phyloP scores from a whole-genome alignment of 2,797 vertebrate species.

The Bradypus variegatus region DNA sequence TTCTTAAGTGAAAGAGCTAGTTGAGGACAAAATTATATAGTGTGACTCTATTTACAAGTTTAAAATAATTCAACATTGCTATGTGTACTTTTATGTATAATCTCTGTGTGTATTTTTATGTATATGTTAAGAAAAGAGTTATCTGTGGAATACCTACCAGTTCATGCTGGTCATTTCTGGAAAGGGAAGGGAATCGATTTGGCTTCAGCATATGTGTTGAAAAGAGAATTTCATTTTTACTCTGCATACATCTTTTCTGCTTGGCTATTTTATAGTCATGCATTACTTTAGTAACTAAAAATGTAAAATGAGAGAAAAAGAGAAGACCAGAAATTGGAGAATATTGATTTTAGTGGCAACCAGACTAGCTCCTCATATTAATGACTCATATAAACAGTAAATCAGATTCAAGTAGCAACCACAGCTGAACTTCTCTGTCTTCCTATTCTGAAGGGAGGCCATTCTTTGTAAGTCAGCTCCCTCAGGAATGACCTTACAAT shows the following conservation, averaged over 20 bases:
- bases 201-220: background rate
- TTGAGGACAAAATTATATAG: background rate
- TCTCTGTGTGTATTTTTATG: background rate
- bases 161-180: background rate
- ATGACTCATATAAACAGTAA: conserved; percentile 43
- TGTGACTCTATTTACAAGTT: background rate
- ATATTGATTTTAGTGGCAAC: background rate
- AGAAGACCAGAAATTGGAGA: conserved; percentile 22
- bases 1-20: background rate
- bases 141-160: background rate
- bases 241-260: background rate
- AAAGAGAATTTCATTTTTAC: conserved; percentile 29
- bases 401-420: conserved; percentile 42
- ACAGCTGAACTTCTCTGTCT: conserved; percentile 4
- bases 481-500: conserved; percentile 5
- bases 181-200: background rate
- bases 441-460: conserved; percentile 23
- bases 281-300: conserved; percentile 31
- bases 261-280: conserved; percentile 12
- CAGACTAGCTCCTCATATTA: conserved; percentile 15
- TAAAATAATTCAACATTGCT: background rate
- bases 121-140: background rate
- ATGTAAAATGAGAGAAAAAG: background rate
- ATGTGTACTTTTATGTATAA: background rate
- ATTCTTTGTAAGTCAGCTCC: background rate